These are phyloP conservation scores for Noctilio leporinus DNA, from an alignment of 2,113 vertebrate species.

Conservation along the genomic window DNA sequence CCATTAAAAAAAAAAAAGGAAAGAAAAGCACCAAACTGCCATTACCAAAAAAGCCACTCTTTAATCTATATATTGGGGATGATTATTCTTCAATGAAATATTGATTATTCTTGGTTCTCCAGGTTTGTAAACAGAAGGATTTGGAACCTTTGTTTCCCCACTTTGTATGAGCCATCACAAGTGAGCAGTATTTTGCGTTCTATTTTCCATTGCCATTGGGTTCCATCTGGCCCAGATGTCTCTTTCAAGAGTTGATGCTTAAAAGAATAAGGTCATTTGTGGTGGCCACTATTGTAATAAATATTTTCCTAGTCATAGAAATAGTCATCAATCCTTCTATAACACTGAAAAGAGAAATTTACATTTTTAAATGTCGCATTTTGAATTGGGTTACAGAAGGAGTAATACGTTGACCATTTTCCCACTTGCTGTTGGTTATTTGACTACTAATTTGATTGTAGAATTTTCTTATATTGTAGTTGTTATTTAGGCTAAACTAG, in stretches of 20 bases:
- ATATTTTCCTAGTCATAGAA: slow-evolving; percentile 89
- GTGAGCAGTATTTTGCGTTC: neutral
- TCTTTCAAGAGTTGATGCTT: slow-evolving; percentile 6
- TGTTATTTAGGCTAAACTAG: slow-evolving; percentile 58
- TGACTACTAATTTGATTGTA: slow-evolving; percentile 93
- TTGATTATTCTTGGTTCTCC: neutral
- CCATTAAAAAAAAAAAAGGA: neutral
- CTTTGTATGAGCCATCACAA: neutral
- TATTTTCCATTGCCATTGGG: neutral
- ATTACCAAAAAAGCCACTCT: neutral
- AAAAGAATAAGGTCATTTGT: slow-evolving; percentile 12
- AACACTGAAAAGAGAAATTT: slow-evolving; percentile 84
- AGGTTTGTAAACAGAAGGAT: neutral
- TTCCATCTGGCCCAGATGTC: slow-evolving; percentile 24
- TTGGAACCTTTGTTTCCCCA: neutral
- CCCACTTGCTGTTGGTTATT: slow-evolving; percentile 88
- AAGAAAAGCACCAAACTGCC: neutral
- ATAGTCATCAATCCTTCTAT: slow-evolving; percentile 75
- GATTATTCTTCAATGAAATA: neutral
- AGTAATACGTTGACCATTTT: slow-evolving; percentile 80
- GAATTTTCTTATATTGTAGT: slow-evolving; percentile 71
- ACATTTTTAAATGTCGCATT: slow-evolving; percentile 84
- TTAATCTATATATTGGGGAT: neutral
- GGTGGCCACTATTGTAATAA: slow-evolving; percentile 68
- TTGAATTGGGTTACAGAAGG: slow-evolving; percentile 77